These are phyloP conservation scores for Mya arenaria DNA, from an alignment of 1,140 invertebrate genomes.

Conservation along the genomic window DNA sequence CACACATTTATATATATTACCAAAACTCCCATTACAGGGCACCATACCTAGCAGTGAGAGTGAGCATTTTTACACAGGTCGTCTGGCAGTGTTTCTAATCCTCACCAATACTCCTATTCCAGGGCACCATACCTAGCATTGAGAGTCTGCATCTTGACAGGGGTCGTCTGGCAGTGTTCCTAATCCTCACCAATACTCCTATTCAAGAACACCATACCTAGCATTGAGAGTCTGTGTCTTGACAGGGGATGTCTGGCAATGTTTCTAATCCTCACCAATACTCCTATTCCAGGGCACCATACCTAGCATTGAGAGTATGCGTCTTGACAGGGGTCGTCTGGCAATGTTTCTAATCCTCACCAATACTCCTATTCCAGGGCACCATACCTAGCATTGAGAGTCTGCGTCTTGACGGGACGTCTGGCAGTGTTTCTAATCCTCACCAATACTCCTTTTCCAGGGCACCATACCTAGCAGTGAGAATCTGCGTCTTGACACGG, in stretches of 20 bases:
- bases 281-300: slow-evolving; percentile 49
- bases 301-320: slow-evolving; percentile 11
- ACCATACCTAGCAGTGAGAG: slow-evolving; percentile 2
- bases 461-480: slow-evolving; percentile 11
- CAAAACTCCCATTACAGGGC: slow-evolving; percentile 19
- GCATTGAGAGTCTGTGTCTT: not conserved
- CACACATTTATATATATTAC: no score
- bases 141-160: not conserved
- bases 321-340: slow-evolving; percentile 35
- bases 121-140: slow-evolving; percentile 24
- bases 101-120: slow-evolving; percentile 51
- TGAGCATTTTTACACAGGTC: slow-evolving; percentile 22
- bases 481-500: slow-evolving; percentile 8
- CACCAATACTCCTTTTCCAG: slow-evolving; percentile 19
- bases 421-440: slow-evolving; percentile 49
- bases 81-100: slow-evolving; percentile 50
- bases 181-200: slow-evolving; percentile 50
- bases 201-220: slow-evolving; percentile 30
- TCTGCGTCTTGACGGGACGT: slow-evolving; percentile 17
- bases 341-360: slow-evolving; percentile 51
- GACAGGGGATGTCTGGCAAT: slow-evolving; percentile 44
- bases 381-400: slow-evolving; percentile 9
- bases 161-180: slow-evolving; percentile 51
- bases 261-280: slow-evolving; percentile 42
- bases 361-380: slow-evolving; percentile 46